phyloP scores from a whole-genome alignment of 2,113 vertebrate genomes.

The Dryoscopus gambensis region DNA sequence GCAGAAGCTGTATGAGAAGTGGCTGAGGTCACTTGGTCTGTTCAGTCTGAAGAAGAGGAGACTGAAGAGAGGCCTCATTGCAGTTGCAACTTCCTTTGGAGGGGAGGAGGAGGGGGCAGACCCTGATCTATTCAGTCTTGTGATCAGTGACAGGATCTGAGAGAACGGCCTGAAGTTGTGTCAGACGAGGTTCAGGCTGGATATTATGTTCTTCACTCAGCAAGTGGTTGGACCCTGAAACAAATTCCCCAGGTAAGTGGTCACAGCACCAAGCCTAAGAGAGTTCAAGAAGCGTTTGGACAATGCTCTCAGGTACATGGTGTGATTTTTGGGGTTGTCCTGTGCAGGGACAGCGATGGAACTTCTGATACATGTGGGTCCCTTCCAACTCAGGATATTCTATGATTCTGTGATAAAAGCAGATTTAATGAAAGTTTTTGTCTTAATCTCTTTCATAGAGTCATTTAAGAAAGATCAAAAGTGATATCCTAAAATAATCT shows the following conservation, averaged over 20 bases:
- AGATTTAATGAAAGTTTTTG: neutral
- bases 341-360: neutral
- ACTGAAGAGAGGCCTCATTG: neutral
- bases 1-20: rapidly evolving
- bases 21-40: neutral
- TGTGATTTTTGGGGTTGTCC: neutral
- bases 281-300: neutral
- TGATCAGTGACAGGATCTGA: neutral
- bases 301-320: neutral
- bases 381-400: neutral
- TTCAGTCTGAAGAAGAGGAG: neutral
- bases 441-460: neutral
- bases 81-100: neutral
- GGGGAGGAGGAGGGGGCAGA: neutral
- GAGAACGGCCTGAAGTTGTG: neutral
- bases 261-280: neutral
- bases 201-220: neutral
- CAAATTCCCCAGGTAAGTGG: rapidly evolving
- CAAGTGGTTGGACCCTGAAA: neutral
- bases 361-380: neutral
- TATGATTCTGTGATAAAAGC: neutral
- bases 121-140: neutral
- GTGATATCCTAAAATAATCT: neutral
- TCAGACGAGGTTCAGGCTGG: neutral
- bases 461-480: neutral